Conservation (phyloP, 2,888 invertebrate species). For the Agrotis segetum region DNA sequence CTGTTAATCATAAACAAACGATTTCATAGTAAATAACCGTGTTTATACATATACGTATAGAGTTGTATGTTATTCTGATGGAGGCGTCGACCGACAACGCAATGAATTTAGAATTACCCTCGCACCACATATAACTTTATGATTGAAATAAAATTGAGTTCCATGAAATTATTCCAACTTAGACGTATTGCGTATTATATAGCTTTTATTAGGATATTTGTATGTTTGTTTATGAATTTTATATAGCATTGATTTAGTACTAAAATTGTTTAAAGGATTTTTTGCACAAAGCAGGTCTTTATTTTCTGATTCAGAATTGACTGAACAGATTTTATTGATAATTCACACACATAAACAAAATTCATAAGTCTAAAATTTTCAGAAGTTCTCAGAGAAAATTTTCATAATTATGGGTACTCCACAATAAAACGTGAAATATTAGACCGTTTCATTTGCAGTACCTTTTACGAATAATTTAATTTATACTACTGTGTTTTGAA, state of each 20-base stretch:
- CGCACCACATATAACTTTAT: constrained; percentile 48
- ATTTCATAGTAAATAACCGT: constrained; percentile 11
- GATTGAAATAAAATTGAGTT: constrained; percentile 58
- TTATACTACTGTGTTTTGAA: neutral
- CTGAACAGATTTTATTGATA: no score
- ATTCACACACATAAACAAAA: no score
- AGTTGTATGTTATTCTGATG: constrained; percentile 26
- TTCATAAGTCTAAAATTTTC: no score
- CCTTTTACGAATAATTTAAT: constrained; percentile 17
- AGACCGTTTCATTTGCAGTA: neutral
- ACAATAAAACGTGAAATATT: neutral
- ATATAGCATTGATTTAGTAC: neutral
- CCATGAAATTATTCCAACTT: constrained; percentile 35
- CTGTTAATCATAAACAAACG: constrained; percentile 12
- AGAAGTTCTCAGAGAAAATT: no score
- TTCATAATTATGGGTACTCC: neutral
- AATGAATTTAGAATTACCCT: constrained; percentile 50
- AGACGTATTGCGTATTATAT: constrained; percentile 24
- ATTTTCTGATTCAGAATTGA: no score
- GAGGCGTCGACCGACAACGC: constrained; percentile 34
- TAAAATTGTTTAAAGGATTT: neutral
- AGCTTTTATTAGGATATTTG: constrained; percentile 9
- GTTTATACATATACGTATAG: constrained; percentile 1
- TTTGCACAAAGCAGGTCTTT: no score
- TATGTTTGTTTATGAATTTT: constrained; percentile 19